Evolutionary conservation across 1,140 invertebrate species (phyloP).

Genomic region (Sycobia sp.): DNA sequence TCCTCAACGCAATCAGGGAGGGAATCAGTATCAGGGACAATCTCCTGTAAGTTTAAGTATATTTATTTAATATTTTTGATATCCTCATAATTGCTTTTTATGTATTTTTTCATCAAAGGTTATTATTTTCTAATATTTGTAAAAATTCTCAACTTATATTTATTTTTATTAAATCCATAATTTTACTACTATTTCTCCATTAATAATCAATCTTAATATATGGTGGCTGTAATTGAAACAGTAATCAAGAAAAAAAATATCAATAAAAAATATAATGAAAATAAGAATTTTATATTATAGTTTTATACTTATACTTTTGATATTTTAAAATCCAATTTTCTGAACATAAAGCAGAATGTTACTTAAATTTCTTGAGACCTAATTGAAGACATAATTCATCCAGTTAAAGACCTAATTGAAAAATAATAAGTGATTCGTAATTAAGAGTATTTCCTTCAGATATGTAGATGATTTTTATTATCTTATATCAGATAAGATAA

Average conservation of each 20-base stretch:
- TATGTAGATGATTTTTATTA: too few relatives aligned
- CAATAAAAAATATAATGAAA: not conserved
- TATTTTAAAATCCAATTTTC: too few relatives aligned
- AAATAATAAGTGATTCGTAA: too few relatives aligned
- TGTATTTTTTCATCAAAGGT: not conserved
- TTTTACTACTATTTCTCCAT: not conserved
- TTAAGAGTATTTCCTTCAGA: too few relatives aligned
- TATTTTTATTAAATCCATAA: not conserved
- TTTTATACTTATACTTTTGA: not conserved
- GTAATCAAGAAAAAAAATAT: not conserved
- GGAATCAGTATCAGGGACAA: slow-evolving; percentile 37
- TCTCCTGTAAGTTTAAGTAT: slow-evolving; percentile 37
- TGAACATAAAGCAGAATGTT: too few relatives aligned
- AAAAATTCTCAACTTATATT: not conserved
- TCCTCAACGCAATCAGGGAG: slow-evolving; percentile 13
- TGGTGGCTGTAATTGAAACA: not conserved
- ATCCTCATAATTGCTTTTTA: slow-evolving; percentile 1
- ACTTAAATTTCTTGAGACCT: too few relatives aligned
- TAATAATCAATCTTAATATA: not conserved
- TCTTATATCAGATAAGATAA: too few relatives aligned
- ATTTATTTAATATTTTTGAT: not conserved
- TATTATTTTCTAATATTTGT: not conserved
- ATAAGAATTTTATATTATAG: not conserved
- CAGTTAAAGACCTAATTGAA: too few relatives aligned
- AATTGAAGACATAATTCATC: too few relatives aligned